phyloP scores from a whole-genome alignment of 2,113 vertebrate genomes.

The Semnornis frantzii region DNA sequence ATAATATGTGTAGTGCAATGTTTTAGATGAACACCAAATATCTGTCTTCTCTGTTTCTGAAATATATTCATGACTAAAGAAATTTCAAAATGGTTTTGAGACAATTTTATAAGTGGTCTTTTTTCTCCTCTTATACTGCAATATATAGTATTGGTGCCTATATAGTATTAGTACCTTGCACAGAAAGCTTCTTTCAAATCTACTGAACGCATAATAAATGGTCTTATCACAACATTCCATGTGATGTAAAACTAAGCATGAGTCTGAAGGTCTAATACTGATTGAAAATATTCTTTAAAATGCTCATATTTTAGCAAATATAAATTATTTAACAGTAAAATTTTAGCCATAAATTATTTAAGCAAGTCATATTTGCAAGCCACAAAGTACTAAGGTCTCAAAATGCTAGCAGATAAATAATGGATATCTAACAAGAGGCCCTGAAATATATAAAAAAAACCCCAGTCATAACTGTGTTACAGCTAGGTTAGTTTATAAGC shows the following conservation, averaged over 20 bases:
- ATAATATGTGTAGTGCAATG: neutral
- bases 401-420: conserved; percentile 56
- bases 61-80: neutral
- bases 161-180: neutral
- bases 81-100: neutral
- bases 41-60: neutral
- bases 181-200: neutral
- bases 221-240: neutral
- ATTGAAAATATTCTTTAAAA: conserved; percentile 12
- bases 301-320: conserved; percentile 42
- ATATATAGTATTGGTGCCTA: neutral
- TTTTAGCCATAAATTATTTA: conserved; percentile 46
- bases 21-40: neutral
- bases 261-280: neutral
- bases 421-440: conserved; percentile 23
- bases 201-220: neutral
- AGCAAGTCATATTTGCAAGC: neutral
- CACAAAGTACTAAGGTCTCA: neutral
- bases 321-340: conserved; percentile 45
- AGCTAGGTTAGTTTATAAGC: neutral
- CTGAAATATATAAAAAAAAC: neutral
- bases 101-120: neutral
- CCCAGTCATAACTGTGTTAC: neutral
- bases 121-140: neutral
- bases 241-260: neutral